phyloP scores from a whole-genome alignment of 2,888 invertebrate species.

The Perizoma flavofasciatum region DNA sequence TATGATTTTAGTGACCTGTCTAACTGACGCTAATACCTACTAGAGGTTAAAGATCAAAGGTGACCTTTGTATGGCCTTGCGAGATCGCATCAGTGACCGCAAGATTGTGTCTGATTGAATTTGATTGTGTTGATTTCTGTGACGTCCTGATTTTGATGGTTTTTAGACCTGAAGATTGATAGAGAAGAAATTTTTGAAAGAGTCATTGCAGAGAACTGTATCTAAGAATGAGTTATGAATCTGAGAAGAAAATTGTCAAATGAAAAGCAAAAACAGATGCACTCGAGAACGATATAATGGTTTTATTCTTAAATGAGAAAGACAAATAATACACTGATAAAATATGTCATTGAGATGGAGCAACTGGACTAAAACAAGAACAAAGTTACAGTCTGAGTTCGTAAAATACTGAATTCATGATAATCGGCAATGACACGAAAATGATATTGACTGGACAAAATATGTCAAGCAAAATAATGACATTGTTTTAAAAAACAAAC shows the following conservation, averaged over 20 bases:
- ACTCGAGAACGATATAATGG: background rate
- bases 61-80: constrained; percentile 7
- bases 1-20: background rate
- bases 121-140: constrained; percentile 20
- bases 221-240: background rate
- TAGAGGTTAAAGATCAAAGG: constrained; percentile 6
- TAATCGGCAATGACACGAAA: constrained; percentile 4
- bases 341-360: background rate
- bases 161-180: constrained; percentile 18
- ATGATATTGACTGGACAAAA: constrained; percentile 6
- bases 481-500: constrained; percentile 9
- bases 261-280: background rate
- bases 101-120: constrained; percentile 9
- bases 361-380: constrained; percentile 7
- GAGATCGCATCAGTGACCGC: constrained; percentile 10
- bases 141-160: constrained; percentile 21
- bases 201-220: background rate
- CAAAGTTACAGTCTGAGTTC: constrained; percentile 15
- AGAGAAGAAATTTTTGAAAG: constrained; percentile 4
- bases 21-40: background rate
- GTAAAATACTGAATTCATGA: constrained; percentile 1
- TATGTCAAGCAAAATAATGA: constrained; percentile 4
- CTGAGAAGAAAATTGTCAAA: constrained; percentile 5
- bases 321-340: constrained; percentile 12
- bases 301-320: background rate